phyloP scores from a whole-genome alignment of 2,797 vertebrate genomes.

The Lacerta bilineata region DNA sequence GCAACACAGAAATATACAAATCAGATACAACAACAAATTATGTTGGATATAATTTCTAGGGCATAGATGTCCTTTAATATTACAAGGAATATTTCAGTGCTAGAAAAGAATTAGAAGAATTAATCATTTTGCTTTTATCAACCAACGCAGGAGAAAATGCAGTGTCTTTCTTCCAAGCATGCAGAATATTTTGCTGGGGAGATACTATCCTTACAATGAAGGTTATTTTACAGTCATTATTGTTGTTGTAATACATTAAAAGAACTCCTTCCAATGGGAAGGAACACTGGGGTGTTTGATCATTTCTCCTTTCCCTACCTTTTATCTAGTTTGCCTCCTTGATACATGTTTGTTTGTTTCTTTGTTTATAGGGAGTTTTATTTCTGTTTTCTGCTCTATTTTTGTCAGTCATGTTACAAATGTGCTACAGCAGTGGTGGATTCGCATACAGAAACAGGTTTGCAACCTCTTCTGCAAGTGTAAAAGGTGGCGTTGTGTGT shows the following conservation, averaged over 20 bases:
- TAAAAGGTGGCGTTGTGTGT: not conserved
- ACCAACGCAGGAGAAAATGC: not conserved
- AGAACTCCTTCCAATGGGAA: slow-evolving; percentile 30
- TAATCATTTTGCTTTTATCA: slow-evolving; percentile 32
- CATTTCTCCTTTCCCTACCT: slow-evolving; percentile 12
- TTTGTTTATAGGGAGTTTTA: slow-evolving; percentile 42
- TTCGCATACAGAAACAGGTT: not conserved
- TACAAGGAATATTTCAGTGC: not conserved
- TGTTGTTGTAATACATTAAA: slow-evolving; percentile 54
- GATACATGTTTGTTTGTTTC: slow-evolving; percentile 33
- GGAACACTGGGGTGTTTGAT: slow-evolving; percentile 17
- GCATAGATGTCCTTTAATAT: not conserved
- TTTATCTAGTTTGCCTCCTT: not conserved
- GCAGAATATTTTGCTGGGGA: not conserved
- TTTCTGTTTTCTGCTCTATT: slow-evolving; percentile 9
- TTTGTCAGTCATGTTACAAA: slow-evolving; percentile 22
- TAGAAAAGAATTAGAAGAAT: slow-evolving; percentile 4
- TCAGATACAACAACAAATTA: fast-evolving
- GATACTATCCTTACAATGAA: slow-evolving; percentile 35
- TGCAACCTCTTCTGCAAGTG: not conserved
- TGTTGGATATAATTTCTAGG: slow-evolving; percentile 21
- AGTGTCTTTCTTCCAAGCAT: slow-evolving; percentile 2
- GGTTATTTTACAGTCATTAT: slow-evolving; percentile 21
- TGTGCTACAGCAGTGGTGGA: not conserved
- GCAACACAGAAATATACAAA: slow-evolving; percentile 5